Percentiles rank a stretch among this genome's conserved stretches.
Evolutionary conservation across 2,888 invertebrate genomes (phyloP).

Genomic region (Ctenicera cuprea): DNA sequence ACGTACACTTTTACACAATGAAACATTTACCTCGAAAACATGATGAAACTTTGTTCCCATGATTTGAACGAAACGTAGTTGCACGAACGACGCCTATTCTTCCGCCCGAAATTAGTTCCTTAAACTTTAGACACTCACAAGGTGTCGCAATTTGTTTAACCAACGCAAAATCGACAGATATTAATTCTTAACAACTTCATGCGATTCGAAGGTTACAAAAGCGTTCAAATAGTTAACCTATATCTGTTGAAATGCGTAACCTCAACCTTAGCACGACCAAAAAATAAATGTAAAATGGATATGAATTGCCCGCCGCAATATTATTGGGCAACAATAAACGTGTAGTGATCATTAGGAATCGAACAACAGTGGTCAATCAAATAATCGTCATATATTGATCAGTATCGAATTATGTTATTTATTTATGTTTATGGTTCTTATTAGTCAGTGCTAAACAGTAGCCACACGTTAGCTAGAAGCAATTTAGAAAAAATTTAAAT

Average conservation of each 20-base stretch:
- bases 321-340: constrained; percentile 36
- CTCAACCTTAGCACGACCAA: constrained; percentile 52
- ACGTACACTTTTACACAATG: no score
- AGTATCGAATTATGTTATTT: neutral
- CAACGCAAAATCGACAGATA: constrained; percentile 42
- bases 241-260: constrained; percentile 47
- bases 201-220: constrained; percentile 46
- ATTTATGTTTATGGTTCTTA: neutral
- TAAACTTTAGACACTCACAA: constrained; percentile 4
- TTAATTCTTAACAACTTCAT: constrained; percentile 41
- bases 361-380: neutral
- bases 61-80: neutral
- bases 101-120: neutral
- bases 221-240: constrained; percentile 52
- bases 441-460: neutral
- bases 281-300: constrained; percentile 47
- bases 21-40: no score
- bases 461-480: neutral
- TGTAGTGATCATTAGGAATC: neutral
- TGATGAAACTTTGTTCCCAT: no score
- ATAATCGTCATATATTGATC: neutral
- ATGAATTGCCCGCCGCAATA: constrained; percentile 18
- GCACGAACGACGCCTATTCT: constrained; percentile 5
- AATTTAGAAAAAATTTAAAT: neutral
- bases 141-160: constrained; percentile 41